Base-by-base conservation (phyloP, 2,113 vertebrate species). In the Atherinomorus stipes region DNA sequence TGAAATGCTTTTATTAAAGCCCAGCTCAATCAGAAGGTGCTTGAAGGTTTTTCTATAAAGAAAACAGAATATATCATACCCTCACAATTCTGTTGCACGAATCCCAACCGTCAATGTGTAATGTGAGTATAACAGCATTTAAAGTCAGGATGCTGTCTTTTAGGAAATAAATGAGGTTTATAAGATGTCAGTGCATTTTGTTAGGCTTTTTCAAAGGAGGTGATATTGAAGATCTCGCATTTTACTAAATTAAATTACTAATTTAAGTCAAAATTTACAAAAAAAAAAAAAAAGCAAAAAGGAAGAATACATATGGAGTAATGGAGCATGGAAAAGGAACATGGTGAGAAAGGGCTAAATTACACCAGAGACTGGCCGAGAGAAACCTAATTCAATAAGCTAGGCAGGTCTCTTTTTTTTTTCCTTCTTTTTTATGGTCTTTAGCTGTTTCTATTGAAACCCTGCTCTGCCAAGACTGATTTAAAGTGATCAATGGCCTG, bases 251-350 rank as follows among this genome's bases (percentile, higher is more conserved):
- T n/a, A n/a, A n/a, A n/a, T n/a, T n/a, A n/a, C n/a, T n/a, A n/a
- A n/a, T 28, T 28, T 28, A 28, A 34, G 31, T 34, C 31, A 4
- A 34, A 9, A 34, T 28, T 28, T 28, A 28, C 28, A 34, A 34
- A 34, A 9, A 34, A 34, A 8, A 34, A 34, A 34, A 8, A 34
- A 34, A 6, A 34, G 9, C 7, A 34, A 9, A 7, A 7, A 34
- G 9, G 7, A 34, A 34, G 31, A 1, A 34, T 6, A 8, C 3
- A 6, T 28, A 34, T 34, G 8, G 31, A 34, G 31, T 8, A 7
- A 34, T 34, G 31, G 5, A 6, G 42, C 25, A 19, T 51, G 0
- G 0, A n/a, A 23, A n/a, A 21, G 7, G 15, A 15, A 45, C 44
- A 19, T 7, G 19, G 6, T 4, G 5, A 45, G 5, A 45, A 45